These are phyloP conservation scores for Ypsolopha sequella DNA, from an alignment of 2,888 invertebrate species.

Conservation along the genomic window DNA sequence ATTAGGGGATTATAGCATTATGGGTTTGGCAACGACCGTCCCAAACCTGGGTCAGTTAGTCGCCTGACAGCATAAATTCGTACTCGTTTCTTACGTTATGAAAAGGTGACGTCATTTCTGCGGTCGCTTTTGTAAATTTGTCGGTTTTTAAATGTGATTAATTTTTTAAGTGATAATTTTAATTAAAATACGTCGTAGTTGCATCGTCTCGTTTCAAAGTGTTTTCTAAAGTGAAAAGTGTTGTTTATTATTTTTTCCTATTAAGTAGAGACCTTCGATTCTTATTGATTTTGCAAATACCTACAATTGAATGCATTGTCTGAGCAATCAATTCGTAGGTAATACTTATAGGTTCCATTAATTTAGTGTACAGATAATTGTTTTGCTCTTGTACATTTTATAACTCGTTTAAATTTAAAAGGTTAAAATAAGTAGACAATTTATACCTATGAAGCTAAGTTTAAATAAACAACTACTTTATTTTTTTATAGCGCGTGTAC, in stretches of 20 bases:
- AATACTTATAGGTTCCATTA: too few species aligned
- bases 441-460: too few species aligned
- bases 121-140: slow-evolving; percentile 32
- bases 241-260: not conserved
- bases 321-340: slow-evolving; percentile 9
- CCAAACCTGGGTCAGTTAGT: slow-evolving; percentile 33
- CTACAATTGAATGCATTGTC: slow-evolving; percentile 18
- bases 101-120: slow-evolving; percentile 61
- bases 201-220: not conserved
- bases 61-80: slow-evolving; percentile 43
- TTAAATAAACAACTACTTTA: too few species aligned
- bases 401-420: too few species aligned
- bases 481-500: too few species aligned
- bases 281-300: slow-evolving; percentile 36
- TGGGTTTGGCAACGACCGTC: slow-evolving; percentile 45
- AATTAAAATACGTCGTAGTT: not conserved
- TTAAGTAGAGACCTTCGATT: slow-evolving; percentile 26
- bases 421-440: too few species aligned
- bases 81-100: slow-evolving; percentile 48
- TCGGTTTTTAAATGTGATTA: not conserved
- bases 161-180: not conserved
- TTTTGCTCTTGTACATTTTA: too few species aligned
- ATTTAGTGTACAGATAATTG: not conserved
- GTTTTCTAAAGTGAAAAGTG: not conserved
- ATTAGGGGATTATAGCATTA: slow-evolving; percentile 37